These are phyloP conservation scores for Heterotis niloticus DNA, from an alignment of 2,113 vertebrate species.

Conservation along the genomic window DNA sequence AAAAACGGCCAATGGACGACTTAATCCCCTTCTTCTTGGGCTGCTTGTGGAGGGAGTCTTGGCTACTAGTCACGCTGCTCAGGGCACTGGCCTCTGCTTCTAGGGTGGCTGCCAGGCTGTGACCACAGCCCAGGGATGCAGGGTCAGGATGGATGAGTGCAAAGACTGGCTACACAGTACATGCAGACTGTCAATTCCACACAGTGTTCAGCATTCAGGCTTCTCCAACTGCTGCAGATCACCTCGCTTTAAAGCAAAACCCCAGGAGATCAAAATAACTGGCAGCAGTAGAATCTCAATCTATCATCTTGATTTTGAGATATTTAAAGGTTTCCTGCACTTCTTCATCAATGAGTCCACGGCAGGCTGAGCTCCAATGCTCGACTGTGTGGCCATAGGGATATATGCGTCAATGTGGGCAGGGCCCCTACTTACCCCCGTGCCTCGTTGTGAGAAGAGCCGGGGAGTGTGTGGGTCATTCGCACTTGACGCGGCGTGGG, in stretches of 20 bases:
- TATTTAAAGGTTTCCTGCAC: neutral
- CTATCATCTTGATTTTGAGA: neutral
- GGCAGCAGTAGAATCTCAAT: neutral
- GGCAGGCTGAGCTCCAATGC: neutral
- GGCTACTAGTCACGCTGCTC: constrained; percentile 89
- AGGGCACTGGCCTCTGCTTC: constrained; percentile 85
- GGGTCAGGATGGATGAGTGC: neutral
- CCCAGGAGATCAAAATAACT: neutral
- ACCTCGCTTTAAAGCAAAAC: neutral
- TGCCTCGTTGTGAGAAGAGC: constrained; percentile 90
- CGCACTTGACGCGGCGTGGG: constrained; percentile 86
- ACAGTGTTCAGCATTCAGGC: neutral
- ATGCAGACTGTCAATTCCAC: too few species aligned
- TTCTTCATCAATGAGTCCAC: neutral
- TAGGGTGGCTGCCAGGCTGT: constrained; percentile 81
- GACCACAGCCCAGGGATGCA: constrained; percentile 36
- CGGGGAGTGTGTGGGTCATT: constrained; percentile 94
- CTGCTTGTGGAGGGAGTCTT: constrained; percentile 94
- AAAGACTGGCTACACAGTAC: too few species aligned
- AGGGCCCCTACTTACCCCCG: constrained; percentile 43
- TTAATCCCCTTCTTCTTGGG: constrained; percentile 99
- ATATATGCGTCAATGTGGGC: neutral
- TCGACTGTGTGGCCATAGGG: neutral
- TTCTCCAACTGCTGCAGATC: too few species aligned
- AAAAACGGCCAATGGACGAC: constrained; percentile 93